Base-by-base conservation (phyloP, 2,888 invertebrate genomes). In the Drosophila anomalata region DNA sequence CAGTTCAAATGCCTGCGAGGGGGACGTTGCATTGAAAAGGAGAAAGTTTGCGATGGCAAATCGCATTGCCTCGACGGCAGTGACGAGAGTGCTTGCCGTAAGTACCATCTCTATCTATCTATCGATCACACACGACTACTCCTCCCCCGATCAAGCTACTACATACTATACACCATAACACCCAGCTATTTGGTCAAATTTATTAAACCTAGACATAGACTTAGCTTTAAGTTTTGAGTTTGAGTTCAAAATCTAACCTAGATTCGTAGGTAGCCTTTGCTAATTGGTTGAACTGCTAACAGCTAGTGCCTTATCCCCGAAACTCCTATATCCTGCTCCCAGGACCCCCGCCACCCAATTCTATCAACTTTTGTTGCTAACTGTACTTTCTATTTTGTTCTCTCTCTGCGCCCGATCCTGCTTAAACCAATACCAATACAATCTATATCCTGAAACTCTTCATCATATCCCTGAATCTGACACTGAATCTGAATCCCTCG, bases 21-120 rank as follows among this genome's bases (percentile, higher is more conserved):
- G 88, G 91, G 91, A 77, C 91, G 90, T 78, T 92, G 92, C 88
- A 85, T 92, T 78, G 89, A 87, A 69, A 90, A 90, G 68, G 81
- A 86, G 11, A 90, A 92, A 79, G 90, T 91, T 72, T 94, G 94
- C 92, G 92, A 95, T 92, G 90, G 93, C 83, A 85, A 90, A 77
- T 86, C 91, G 90, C 92, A 94, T 90, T 92, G 93, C 90, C 89
- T 92, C 80, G 91, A 94, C 92, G 89, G 93, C 90, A 91, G 93
- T 84, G 92, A 93, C 88, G 93, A 93, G 85, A 89, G 90, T 65
- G 88, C 90, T 75, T 93, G 93, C 86, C 85, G 92, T 92, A 91
- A 92, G 92, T 91, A 91, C 53, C 44, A 33, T 50, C n/a, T 26
- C 42, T 51, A 39, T 26, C 42, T 9, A 20, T 8, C 12, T 42